Evolutionary conservation across 2,888 invertebrate species (phyloP), one percentile per base, ranked within the genome.

Genomic region (Heteromurus nitidus): DNA sequence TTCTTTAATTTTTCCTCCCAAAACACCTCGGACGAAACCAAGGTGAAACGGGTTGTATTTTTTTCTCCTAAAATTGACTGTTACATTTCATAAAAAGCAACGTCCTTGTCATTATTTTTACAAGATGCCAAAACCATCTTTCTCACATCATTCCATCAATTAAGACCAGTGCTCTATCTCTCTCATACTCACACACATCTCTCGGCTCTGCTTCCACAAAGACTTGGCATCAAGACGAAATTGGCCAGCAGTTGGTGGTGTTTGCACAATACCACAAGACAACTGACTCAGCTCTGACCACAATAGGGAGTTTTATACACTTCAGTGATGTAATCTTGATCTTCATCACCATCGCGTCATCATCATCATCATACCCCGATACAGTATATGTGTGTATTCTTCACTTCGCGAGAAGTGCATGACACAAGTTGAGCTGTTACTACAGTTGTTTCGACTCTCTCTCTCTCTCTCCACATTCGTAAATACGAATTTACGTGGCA

Each of bases 181-280:
- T 36, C 36, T 36, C 36, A 36, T 36, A 5, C 36, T 36, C 7
- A 36, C 13, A 36, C 13, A 36, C 36, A 5, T 36, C 5, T 5
- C 13, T 13, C 13, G 36, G 13, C 13, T 36, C 7, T 36, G 5
- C 36, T n/a, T 36, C 36, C 13, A 36, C 13, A 36, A 36, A n/a
- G n/a, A 36, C 36, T 36, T 36, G 44, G 44, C 44, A 44, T 44
- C 44, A n/a, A 44, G 50, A 9, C 36, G 36, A 36, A 36, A 13
- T 36, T 36, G n/a, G 7, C n/a, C 47, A 42, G 44, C 36, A 24
- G 50, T 58, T 74, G 73, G 73, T 36, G 67, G 67, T 75, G 60
- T 67, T 67, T 75, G 67, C 75, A 75, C 20, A 53, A 2, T 22
- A 31, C 7, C 22, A 55, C 36, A n/a, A n/a, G n/a, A 42, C 36